phyloP scores from a whole-genome alignment of 2,888 invertebrate species.

The Acutogordius australiensis region DNA sequence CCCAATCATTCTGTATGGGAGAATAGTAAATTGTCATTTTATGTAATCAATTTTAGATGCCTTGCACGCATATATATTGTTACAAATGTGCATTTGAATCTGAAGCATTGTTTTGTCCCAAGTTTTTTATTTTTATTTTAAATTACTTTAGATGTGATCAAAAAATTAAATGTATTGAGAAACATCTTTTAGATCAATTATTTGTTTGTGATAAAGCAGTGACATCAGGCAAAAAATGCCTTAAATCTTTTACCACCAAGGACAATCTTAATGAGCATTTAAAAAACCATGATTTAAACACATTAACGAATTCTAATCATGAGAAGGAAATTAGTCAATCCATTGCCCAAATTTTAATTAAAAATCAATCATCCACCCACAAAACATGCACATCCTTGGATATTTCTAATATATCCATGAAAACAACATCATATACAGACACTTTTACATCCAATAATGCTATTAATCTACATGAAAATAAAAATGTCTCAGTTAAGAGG shows the following conservation, averaged over 20 bases:
- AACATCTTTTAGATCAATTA: background rate
- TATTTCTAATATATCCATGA: no score
- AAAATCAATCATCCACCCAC: no score
- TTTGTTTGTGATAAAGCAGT: background rate
- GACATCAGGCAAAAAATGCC: background rate
- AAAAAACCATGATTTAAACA: no score
- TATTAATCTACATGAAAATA: no score
- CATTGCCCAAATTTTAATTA: no score
- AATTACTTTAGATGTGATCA: background rate
- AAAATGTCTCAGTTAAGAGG: no score
- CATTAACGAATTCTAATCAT: no score
- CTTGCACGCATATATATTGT: background rate
- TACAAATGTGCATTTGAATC: background rate
- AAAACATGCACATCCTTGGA: no score
- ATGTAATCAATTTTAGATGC: background rate
- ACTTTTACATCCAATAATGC: no score
- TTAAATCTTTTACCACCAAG: background rate
- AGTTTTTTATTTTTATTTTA: background rate
- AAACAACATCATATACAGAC: no score
- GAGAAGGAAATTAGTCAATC: no score
- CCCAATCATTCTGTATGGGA: background rate
- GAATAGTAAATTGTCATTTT: background rate
- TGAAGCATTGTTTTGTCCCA: background rate
- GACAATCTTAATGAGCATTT: no score
- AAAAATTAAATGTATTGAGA: background rate